These are phyloP conservation scores for Steatornis caripensis DNA, from an alignment of 2,113 vertebrate genomes.

Conservation along the genomic window DNA sequence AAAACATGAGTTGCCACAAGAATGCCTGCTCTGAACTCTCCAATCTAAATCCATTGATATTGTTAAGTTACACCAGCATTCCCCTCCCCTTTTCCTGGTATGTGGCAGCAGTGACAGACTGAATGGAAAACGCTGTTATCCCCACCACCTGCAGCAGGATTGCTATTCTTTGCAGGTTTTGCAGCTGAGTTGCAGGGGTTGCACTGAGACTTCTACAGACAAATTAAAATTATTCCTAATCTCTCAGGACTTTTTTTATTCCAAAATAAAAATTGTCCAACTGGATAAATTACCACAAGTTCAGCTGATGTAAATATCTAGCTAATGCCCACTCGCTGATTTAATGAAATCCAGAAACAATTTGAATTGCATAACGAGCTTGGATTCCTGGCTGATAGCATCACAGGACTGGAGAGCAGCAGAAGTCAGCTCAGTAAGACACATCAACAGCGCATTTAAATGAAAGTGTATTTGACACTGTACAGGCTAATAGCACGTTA, in stretches of 20 bases:
- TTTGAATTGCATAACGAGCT: conserved; percentile 36
- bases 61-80: neutral
- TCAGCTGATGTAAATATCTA: conserved; percentile 10
- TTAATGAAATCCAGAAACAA: conserved; percentile 65
- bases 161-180: neutral
- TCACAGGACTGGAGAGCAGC: neutral
- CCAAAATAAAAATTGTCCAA: neutral
- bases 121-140: neutral
- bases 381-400: conserved; percentile 43
- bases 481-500: neutral
- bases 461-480: conserved; percentile 2
- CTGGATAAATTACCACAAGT: conserved; percentile 35
- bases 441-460: neutral
- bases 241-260: neutral
- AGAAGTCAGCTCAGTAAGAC: neutral
- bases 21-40: neutral
- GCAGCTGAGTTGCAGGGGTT: neutral
- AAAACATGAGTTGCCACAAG: neutral
- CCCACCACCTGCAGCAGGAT: neutral
- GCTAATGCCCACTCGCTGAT: conserved; percentile 46
- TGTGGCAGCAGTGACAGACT: neutral
- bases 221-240: neutral
- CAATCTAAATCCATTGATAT: neutral
- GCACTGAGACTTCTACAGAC: neutral
- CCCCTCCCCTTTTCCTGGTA: neutral